A percentile compares a stretch with the other conserved stretches of the same genome.
Evolutionary conservation across 2,113 vertebrate species (phyloP).

Genomic region (Burhinus oedicnemus): DNA sequence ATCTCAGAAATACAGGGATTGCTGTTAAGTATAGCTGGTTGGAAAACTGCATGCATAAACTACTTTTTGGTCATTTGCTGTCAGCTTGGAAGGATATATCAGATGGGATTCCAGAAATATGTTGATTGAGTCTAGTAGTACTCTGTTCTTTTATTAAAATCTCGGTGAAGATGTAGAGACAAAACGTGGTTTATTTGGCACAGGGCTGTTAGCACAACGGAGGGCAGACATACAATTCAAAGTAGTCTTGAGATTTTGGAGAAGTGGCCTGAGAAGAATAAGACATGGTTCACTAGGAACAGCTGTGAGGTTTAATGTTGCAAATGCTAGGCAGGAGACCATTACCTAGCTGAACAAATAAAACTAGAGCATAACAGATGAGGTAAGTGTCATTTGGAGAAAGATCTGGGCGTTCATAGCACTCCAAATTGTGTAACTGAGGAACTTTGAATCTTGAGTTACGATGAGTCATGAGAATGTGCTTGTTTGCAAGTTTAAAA

Average conservation of each 20-base stretch:
- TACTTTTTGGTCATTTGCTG: neutral
- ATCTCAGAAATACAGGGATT: neutral
- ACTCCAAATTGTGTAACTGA: neutral
- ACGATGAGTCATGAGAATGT: neutral
- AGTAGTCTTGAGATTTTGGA: neutral
- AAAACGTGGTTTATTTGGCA: neutral
- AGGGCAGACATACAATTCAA: neutral
- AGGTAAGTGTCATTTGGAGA: constrained; percentile 13
- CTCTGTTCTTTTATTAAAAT: neutral
- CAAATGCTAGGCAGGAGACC: neutral
- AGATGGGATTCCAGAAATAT: neutral
- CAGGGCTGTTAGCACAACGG: neutral
- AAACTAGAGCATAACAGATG: neutral
- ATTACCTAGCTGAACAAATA: constrained; percentile 13
- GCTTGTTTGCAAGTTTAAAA: neutral
- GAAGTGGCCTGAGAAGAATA: neutral
- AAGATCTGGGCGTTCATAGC: neutral
- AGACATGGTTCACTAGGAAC: neutral
- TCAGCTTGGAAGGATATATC: neutral
- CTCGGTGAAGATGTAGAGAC: neutral
- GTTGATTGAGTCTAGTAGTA: neutral
- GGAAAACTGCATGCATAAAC: neutral
- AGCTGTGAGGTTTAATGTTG: neutral
- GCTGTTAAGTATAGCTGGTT: neutral
- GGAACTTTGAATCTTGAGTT: neutral